These are phyloP conservation scores for Mallotus villosus DNA, from an alignment of 2,797 vertebrate species.

Conservation along the genomic window DNA sequence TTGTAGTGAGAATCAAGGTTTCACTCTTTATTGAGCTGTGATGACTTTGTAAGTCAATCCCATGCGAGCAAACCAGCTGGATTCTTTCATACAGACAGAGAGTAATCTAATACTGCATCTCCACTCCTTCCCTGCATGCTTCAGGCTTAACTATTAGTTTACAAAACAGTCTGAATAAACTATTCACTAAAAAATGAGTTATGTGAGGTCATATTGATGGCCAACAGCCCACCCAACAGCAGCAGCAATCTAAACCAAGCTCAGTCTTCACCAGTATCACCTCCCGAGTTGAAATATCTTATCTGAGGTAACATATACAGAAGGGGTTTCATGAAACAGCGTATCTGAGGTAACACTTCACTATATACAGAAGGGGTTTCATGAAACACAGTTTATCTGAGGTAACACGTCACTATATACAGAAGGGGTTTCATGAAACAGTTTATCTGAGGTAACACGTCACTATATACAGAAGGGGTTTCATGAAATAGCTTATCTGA, in stretches of 20 bases:
- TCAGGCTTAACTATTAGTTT: constrained; percentile 6
- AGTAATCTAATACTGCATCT: background rate
- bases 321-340: constrained; percentile 1
- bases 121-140: background rate
- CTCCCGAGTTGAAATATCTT: background rate
- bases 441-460: constrained; percentile 24
- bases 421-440: too few relatives aligned
- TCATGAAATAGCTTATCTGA: background rate
- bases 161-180: constrained; percentile 15
- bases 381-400: background rate
- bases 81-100: background rate
- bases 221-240: constrained; percentile 25
- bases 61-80: constrained; percentile 5
- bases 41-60: background rate
- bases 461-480: background rate
- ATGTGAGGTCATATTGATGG: constrained; percentile 17
- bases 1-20: background rate
- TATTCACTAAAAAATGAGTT: constrained; percentile 19
- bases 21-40: background rate
- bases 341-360: constrained; percentile 24
- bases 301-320: constrained; percentile 25
- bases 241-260: constrained; percentile 9
- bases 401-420: background rate
- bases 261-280: constrained; percentile 28
- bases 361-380: background rate